These are phyloP conservation scores for Drosophila helvetica DNA, from an alignment of 2,888 invertebrate species.

Conservation along the genomic window DNA sequence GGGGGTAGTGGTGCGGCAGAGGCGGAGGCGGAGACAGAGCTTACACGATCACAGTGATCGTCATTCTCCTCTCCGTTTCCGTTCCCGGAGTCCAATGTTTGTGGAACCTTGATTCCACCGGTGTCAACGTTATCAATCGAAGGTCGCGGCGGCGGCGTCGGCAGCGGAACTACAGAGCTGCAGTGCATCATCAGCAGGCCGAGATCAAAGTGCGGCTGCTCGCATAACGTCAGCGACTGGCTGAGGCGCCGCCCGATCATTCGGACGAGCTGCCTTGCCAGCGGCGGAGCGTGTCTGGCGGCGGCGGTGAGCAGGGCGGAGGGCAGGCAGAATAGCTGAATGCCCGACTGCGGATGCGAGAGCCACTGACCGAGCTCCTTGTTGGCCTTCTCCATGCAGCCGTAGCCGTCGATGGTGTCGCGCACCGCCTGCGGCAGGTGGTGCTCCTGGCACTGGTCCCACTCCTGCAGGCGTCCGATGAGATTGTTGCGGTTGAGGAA, in stretches of 20 bases:
- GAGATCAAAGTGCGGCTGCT: constrained; percentile 45
- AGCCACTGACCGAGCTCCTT: constrained; percentile 86
- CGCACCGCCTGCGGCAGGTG: constrained; percentile 94
- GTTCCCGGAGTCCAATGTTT: background rate
- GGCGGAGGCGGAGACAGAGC: background rate
- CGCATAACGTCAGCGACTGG: constrained; percentile 25
- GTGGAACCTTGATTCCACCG: background rate
- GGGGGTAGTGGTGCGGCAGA: background rate
- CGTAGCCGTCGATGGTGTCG: constrained; percentile 95
- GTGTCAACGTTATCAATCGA: constrained; percentile 13
- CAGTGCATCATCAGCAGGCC: constrained; percentile 21
- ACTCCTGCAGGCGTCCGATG: constrained; percentile 91
- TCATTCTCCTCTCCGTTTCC: background rate
- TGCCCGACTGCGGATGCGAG: constrained; percentile 88
- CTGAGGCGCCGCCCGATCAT: constrained; percentile 82
- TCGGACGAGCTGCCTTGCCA: constrained; percentile 83
- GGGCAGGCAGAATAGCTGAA: constrained; percentile 92
- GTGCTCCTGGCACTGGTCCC: constrained; percentile 85
- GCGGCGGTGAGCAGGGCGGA: constrained; percentile 94
- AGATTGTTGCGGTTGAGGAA: constrained; percentile 94
- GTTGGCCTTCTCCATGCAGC: constrained; percentile 95
- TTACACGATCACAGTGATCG: background rate
- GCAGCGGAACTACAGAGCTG: background rate
- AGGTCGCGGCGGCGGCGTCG: constrained; percentile 18
- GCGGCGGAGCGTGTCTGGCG: constrained; percentile 81